phyloP scores from a whole-genome alignment of 2,888 invertebrate genomes.

The Leucozona laternaria region DNA sequence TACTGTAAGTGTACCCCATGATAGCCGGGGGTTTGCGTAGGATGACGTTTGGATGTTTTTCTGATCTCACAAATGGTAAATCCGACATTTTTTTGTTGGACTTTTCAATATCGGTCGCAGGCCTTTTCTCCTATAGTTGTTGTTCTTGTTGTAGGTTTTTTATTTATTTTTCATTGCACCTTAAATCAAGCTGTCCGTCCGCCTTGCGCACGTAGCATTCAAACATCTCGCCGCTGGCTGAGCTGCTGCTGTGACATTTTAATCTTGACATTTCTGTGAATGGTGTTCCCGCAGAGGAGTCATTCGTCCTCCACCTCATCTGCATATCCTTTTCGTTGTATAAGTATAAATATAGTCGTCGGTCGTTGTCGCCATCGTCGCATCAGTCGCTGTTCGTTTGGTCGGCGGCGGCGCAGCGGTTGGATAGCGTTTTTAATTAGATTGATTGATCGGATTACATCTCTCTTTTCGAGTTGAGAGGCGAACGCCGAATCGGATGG shows the following conservation, averaged over 20 bases:
- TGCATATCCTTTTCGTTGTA: conserved; percentile 21
- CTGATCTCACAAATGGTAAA: conserved; percentile 40
- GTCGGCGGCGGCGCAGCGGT: too few relatives aligned
- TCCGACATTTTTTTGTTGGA: conserved; percentile 57
- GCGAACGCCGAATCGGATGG: conserved; percentile 43
- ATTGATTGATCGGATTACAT: conserved; percentile 77
- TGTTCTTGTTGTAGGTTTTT: neutral
- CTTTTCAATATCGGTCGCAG: conserved; percentile 32
- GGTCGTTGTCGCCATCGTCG: conserved; percentile 50
- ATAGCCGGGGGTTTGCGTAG: conserved; percentile 54
- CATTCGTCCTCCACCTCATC: conserved; percentile 17
- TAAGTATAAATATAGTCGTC: neutral
- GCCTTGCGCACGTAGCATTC: conserved; percentile 56
- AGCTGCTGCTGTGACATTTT: conserved; percentile 70
- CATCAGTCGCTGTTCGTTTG: conserved; percentile 32
- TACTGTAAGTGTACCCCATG: neutral
- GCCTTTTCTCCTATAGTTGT: neutral
- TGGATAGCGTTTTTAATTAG: conserved; percentile 74
- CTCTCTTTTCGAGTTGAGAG: conserved; percentile 5
- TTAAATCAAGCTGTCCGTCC: conserved; percentile 66
- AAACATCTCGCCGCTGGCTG: conserved; percentile 62
- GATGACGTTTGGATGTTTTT: conserved; percentile 64
- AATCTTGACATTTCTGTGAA: conserved; percentile 74
- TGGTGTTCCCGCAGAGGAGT: conserved; percentile 41
- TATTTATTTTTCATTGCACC: conserved; percentile 62